Conservation (phyloP, 2,113 vertebrate species). For the Craseonycteris thonglongyai region DNA sequence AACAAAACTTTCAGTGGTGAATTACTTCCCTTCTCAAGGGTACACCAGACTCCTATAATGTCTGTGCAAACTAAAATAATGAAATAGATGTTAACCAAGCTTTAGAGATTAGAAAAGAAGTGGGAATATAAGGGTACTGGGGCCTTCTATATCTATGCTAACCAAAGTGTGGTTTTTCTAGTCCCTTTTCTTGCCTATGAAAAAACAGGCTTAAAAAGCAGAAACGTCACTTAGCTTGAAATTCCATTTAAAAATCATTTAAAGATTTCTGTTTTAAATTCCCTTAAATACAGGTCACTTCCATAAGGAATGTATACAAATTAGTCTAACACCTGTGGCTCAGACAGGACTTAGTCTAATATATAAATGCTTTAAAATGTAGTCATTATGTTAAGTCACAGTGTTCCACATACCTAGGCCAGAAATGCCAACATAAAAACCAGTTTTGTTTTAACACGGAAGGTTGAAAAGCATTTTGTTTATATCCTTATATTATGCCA, state of each 20-base stretch:
- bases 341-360: neutral
- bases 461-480: neutral
- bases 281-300: neutral
- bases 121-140: neutral
- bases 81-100: constrained; percentile 31
- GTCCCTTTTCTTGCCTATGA: neutral
- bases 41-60: neutral
- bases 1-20: constrained; percentile 44
- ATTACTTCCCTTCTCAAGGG: constrained; percentile 37
- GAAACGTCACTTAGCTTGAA: constrained; percentile 10
- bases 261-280: neutral
- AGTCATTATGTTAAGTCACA: neutral
- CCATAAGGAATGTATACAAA: neutral
- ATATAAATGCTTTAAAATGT: neutral
- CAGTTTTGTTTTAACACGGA: neutral
- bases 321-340: neutral
- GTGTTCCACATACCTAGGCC: neutral
- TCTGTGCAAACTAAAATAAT: constrained; percentile 32
- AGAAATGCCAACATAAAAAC: neutral
- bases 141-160: neutral
- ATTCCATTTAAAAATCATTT: neutral
- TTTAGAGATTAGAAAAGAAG: neutral
- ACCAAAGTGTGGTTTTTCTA: neutral
- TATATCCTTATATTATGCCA: neutral
- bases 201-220: neutral